Conservation (phyloP, 2,888 invertebrate genomes). For the Escarpia spicata region DNA sequence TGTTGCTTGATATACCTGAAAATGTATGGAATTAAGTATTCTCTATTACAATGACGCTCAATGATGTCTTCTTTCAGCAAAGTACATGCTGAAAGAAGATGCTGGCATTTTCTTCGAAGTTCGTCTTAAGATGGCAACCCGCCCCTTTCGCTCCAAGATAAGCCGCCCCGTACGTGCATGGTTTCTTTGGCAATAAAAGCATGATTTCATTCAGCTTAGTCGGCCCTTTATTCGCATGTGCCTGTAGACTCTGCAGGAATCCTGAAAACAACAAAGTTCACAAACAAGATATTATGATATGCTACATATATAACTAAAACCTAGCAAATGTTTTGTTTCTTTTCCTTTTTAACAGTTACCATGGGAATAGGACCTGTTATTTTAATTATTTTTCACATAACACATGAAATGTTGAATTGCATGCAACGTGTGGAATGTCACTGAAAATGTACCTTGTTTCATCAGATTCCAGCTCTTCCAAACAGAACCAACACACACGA, state of each 20-base stretch:
- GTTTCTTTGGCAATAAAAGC: slow-evolving; percentile 30
- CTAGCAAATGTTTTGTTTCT: too few species aligned
- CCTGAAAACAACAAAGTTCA: slow-evolving; percentile 32
- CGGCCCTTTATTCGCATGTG: slow-evolving; percentile 18
- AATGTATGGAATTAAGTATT: not conserved
- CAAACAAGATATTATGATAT: not conserved
- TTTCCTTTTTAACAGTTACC: too few species aligned
- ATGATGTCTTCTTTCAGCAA: not conserved
- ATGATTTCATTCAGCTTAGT: slow-evolving; percentile 36
- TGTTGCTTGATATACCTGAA: not conserved
- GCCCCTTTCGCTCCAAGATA: slow-evolving; percentile 39
- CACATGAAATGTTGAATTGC: too few species aligned
- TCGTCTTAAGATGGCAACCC: slow-evolving; percentile 27
- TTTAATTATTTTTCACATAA: too few species aligned
- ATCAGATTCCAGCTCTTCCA: slow-evolving; percentile 92
- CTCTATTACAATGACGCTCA: not conserved
- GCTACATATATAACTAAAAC: not conserved
- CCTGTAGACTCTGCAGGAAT: slow-evolving; percentile 38
- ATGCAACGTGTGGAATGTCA: not conserved
- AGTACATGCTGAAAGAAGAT: slow-evolving; percentile 36
- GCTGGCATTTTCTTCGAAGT: slow-evolving; percentile 35
- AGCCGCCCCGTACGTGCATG: slow-evolving; percentile 39
- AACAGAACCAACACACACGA: slow-evolving; percentile 93
- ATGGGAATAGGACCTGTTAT: too few species aligned
- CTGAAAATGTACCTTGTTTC: slow-evolving; percentile 58